Base-by-base conservation (phyloP, 2,888 invertebrate species). In the Nephrotoma guestfalica region DNA sequence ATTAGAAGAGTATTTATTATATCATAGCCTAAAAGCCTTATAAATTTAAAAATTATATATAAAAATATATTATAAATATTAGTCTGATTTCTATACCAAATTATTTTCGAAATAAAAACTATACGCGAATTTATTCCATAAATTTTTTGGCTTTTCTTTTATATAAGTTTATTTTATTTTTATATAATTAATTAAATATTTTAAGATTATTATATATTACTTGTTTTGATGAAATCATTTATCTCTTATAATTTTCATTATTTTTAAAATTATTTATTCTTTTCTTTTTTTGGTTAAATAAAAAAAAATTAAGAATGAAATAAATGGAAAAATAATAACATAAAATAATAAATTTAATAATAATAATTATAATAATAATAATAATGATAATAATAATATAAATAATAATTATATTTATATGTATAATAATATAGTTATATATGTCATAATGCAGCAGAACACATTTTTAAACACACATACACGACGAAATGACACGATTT, bases 391-490 rank as follows among this genome's bases (percentile, higher is more conserved):
- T 41, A 86, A 86, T 86, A 87, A 85, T 57, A 87, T 45, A 86
- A 88, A 89, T 86, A 86, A 86, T 86, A 86, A 86, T 86, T 47
- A 86, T 86, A 86, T 42, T 86, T 47, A 86, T 86, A 86, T 85
- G 41, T 85, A 85, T 41, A 83, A 83, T 83, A 87, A 87, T 86
- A 86, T 87, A 86, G 86, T 88, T 88, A 87, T 88, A 87, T 88
- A 88, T 88, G 86, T 88, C 87, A 88, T 87, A 88, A 88, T 87
- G 87, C 87, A 87, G 88, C 87, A 88, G 88, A 88, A 88, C 87
- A 88, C 87, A 87, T 87, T 87, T 88, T 88, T 88, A 89, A 89
- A 90, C 90, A 90, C 90, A 90, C 90, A 90, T 90, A 90, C 89
- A 90, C 90, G 90, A 90, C 90, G 90, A 89, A 88, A 88, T 88